phyloP scores from a whole-genome alignment of 2,113 vertebrate species.

The Formicarius rufipectus region DNA sequence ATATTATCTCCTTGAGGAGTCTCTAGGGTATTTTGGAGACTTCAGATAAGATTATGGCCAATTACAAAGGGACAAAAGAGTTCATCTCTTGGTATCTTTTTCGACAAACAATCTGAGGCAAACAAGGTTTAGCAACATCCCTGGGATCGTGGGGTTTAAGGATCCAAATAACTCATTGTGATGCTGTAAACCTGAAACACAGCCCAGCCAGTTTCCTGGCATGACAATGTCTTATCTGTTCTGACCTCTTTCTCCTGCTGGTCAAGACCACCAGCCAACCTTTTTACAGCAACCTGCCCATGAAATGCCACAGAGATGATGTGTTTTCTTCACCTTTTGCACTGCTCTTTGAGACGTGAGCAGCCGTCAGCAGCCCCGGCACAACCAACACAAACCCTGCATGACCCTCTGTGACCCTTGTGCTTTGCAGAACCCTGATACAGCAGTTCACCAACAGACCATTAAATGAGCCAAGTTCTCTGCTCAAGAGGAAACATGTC shows the following conservation, averaged over 20 bases:
- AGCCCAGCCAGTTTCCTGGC: neutral
- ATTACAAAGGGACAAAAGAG: neutral
- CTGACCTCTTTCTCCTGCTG: accelerated
- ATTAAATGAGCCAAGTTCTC: neutral
- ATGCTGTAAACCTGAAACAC: neutral
- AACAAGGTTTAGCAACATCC: neutral
- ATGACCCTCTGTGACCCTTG: neutral
- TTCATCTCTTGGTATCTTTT: neutral
- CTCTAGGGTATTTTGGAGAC: neutral
- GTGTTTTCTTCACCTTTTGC: neutral
- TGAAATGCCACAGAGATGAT: accelerated
- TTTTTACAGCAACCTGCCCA: neutral
- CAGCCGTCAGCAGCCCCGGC: neutral
- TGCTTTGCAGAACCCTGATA: neutral
- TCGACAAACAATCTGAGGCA: conserved; percentile 3
- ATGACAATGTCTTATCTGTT: neutral
- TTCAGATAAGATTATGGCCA: conserved; percentile 30
- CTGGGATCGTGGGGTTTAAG: neutral
- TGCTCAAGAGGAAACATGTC: neutral
- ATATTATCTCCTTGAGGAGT: neutral
- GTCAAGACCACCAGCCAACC: neutral
- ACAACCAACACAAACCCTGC: neutral
- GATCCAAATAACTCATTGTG: neutral
- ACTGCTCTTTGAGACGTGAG: neutral
- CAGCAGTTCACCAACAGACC: neutral